Evolutionary conservation across 2,888 invertebrate species (phyloP).

Genomic region (Caenorhabditis uteleia): DNA sequence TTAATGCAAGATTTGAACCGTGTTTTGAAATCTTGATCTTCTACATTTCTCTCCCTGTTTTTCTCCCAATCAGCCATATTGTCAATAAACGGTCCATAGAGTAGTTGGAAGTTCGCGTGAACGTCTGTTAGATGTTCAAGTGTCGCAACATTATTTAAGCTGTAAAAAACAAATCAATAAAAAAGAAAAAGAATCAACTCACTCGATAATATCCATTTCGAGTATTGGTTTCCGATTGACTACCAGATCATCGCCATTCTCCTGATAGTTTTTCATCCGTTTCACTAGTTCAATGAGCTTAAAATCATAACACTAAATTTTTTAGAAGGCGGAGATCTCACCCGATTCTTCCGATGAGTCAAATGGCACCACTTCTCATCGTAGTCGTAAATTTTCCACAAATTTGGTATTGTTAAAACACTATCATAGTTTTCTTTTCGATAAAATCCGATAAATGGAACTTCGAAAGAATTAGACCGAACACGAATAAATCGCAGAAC

Average conservation of each 20-base stretch:
- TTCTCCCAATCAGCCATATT: constrained; percentile 69
- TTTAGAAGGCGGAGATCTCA: background rate
- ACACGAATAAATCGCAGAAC: constrained; percentile 37
- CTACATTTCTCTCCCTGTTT: constrained; percentile 7
- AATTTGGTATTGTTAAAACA: constrained; percentile 84
- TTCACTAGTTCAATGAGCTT: constrained; percentile 83
- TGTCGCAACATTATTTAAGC: constrained; percentile 80
- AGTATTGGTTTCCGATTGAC: constrained; percentile 30
- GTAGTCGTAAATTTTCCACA: constrained; percentile 96
- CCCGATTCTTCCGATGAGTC: constrained; percentile 34
- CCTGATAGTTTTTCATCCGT: constrained; percentile 89
- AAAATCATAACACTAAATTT: constrained; percentile 17
- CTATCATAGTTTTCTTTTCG: constrained; percentile 91
- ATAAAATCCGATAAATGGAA: constrained; percentile 97
- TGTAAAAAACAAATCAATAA: constrained; percentile 7
- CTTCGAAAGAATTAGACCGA: constrained; percentile 70
- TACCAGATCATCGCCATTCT: constrained; percentile 71
- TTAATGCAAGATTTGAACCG: constrained; percentile 49
- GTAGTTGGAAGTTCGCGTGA: constrained; percentile 83
- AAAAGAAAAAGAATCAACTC: constrained; percentile 6
- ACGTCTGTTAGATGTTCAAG: constrained; percentile 91
- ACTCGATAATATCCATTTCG: constrained; percentile 51
- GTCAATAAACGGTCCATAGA: constrained; percentile 80
- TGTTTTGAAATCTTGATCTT: constrained; percentile 10
- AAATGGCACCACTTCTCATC: constrained; percentile 81